Conservation (phyloP, 92 coral and sea anemone genomes). For the Umimayanthus chanpuru region DNA sequence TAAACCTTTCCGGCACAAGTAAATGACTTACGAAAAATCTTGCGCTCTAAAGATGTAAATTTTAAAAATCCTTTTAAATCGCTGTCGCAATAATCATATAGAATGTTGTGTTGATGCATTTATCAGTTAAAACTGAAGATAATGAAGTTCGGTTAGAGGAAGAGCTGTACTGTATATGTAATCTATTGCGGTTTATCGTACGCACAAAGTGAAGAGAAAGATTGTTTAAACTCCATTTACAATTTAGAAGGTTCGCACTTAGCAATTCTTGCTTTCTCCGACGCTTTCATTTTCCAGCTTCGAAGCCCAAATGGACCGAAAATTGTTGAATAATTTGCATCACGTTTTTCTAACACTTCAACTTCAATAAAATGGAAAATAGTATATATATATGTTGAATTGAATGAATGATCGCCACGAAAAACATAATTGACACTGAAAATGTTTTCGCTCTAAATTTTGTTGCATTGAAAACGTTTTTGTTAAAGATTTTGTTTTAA, state of each 20-base stretch:
- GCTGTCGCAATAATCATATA: neutral
- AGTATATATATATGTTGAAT: neutral
- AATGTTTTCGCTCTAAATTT: neutral
- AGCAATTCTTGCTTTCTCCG: neutral
- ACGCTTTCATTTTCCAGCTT: neutral
- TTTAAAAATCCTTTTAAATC: neutral
- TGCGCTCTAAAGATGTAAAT: neutral
- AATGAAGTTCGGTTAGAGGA: neutral
- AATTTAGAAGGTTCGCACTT: neutral
- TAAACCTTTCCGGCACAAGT: neutral
- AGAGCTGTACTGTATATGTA: no score
- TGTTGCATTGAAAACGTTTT: neutral
- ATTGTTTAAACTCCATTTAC: neutral
- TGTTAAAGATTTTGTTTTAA: neutral
- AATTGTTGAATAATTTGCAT: neutral
- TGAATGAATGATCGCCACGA: neutral
- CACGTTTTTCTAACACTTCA: neutral
- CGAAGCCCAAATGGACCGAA: neutral
- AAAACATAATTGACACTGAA: neutral
- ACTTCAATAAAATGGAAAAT: slow-evolving; percentile 1
- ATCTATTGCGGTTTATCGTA: neutral
- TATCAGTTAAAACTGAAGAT: neutral
- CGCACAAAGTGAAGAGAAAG: neutral
- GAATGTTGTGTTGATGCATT: neutral
- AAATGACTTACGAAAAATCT: neutral